A percentile compares a stretch with the other conserved stretches of the same genome.
Evolutionary conservation across 2,113 vertebrate genomes (phyloP).

Genomic region (Nothoprocta pentlandii): DNA sequence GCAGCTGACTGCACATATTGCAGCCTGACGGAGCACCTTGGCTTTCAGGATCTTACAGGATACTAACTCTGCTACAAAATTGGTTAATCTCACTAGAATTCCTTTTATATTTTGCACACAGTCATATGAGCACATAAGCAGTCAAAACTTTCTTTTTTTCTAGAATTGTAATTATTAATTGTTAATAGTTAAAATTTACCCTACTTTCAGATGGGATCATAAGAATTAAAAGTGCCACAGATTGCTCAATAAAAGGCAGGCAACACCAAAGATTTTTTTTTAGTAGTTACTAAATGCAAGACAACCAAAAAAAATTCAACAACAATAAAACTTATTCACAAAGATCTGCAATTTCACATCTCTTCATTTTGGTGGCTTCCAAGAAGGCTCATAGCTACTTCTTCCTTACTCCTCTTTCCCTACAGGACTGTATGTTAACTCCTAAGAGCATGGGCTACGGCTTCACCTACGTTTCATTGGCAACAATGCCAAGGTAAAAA

Average conservation of each 20-base stretch:
- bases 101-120: background rate
- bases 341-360: background rate
- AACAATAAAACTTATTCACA: background rate
- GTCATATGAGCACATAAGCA: background rate
- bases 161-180: background rate
- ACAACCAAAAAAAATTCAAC: background rate
- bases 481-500: background rate
- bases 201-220: background rate
- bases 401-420: background rate
- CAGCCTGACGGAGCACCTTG: too few species aligned
- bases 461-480: background rate
- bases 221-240: background rate
- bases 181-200: background rate
- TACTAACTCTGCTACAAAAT: background rate
- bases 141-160: background rate
- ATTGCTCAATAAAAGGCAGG: background rate
- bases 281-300: background rate
- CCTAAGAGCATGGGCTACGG: background rate
- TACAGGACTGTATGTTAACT: background rate
- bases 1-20: too few species aligned
- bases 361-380: background rate
- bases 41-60: too few species aligned
- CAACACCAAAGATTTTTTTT: background rate
- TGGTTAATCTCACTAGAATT: background rate
- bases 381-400: background rate